Conservation (phyloP, 2,113 vertebrate genomes). For the Pavo muticus region DNA sequence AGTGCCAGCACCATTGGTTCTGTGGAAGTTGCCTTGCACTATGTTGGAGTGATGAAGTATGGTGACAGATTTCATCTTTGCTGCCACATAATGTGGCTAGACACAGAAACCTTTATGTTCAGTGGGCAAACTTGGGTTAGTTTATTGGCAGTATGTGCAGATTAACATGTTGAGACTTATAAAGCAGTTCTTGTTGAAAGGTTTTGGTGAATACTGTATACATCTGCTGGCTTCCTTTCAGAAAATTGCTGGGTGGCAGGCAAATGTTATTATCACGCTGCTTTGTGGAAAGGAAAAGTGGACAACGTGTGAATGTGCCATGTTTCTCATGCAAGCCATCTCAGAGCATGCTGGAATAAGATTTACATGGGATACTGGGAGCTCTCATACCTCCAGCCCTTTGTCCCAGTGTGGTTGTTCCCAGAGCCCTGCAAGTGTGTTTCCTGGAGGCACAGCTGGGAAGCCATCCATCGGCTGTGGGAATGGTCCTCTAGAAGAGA, state of each 20-base stretch:
- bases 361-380: not conserved
- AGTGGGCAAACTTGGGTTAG: not conserved
- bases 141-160: not conserved
- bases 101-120: not conserved
- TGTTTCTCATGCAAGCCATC: not conserved
- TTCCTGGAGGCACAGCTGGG: not conserved
- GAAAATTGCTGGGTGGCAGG: not conserved
- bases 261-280: not conserved
- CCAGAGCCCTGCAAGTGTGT: not conserved
- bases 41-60: not conserved
- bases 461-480: not conserved
- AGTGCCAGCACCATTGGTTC: not conserved
- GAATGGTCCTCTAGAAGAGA: fast-evolving
- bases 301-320: not conserved
- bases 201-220: not conserved
- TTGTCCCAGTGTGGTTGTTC: not conserved
- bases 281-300: not conserved
- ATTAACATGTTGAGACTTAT: not conserved
- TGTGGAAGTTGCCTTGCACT: not conserved
- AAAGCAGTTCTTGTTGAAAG: not conserved
- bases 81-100: not conserved
- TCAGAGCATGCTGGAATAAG: not conserved
- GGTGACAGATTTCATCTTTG: not conserved
- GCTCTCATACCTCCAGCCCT: not conserved
- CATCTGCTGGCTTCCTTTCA: not conserved